phyloP scores from a whole-genome alignment of 2,888 invertebrate genomes.

The Drosophila affinis region DNA sequence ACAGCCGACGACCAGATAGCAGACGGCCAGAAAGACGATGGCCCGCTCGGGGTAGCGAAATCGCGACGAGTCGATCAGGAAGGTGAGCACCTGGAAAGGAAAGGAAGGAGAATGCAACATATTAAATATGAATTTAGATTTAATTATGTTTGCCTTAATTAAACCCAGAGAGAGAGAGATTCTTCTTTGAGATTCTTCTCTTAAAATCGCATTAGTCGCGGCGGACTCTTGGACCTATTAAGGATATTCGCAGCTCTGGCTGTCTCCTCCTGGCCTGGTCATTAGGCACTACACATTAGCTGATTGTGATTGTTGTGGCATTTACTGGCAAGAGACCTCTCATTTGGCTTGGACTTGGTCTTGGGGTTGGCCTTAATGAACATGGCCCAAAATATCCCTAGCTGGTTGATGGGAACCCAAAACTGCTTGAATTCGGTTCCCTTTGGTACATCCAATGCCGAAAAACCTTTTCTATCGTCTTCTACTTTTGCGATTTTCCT shows the following conservation, averaged over 20 bases:
- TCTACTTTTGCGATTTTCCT: slow-evolving; percentile 19
- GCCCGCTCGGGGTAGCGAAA: slow-evolving; percentile 99
- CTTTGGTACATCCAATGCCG: slow-evolving; percentile 1
- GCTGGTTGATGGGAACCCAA: slow-evolving; percentile 1
- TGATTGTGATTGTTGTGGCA: slow-evolving; percentile 73
- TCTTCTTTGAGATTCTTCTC: slow-evolving; percentile 39
- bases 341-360: slow-evolving; percentile 42
- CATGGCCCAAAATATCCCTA: slow-evolving; percentile 39
- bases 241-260: slow-evolving; percentile 7
- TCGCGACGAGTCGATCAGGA: slow-evolving; percentile 96
- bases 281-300: slow-evolving; percentile 75
- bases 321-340: slow-evolving; percentile 59
- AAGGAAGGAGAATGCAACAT: slow-evolving; percentile 39
- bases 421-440: neutral
- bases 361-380: slow-evolving; percentile 59
- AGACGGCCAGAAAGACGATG: slow-evolving; percentile 97
- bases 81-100: slow-evolving; percentile 89
- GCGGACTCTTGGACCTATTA: slow-evolving; percentile 12
- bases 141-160: slow-evolving; percentile 64
- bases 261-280: slow-evolving; percentile 38
- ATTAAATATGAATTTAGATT: slow-evolving; percentile 70
- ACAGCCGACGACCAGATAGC: slow-evolving; percentile 96
- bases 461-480: neutral
- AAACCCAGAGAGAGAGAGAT: slow-evolving; percentile 16
- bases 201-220: slow-evolving; percentile 65